These are phyloP conservation scores for Nesogale talazaci DNA, from an alignment of 2,113 vertebrate genomes.

Conservation along the genomic window DNA sequence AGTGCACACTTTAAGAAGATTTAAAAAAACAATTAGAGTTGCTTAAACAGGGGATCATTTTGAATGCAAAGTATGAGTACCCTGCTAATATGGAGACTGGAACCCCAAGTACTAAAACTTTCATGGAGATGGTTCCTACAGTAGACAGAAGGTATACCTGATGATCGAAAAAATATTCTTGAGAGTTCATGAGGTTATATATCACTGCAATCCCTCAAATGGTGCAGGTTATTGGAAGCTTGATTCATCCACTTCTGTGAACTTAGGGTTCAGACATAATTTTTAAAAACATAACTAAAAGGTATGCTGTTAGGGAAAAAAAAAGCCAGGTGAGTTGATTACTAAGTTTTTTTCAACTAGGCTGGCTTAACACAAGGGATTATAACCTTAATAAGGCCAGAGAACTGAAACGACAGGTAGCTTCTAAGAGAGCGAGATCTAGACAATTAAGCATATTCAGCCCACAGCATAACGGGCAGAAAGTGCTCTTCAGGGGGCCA, in stretches of 20 bases:
- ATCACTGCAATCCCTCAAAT: not conserved
- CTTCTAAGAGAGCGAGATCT: not conserved
- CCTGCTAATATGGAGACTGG: not conserved
- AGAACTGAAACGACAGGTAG: not conserved
- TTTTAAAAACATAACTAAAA: not conserved
- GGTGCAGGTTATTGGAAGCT: not conserved
- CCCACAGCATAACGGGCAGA: constrained; percentile 19
- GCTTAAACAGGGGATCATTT: not conserved
- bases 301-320: not conserved
- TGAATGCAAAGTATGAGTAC: not conserved
- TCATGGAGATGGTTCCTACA: not conserved
- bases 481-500: not conserved
- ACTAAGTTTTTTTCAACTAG: not conserved
- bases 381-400: constrained; percentile 23
- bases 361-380: constrained; percentile 3
- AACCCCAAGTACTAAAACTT: not conserved
- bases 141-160: not conserved
- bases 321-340: not conserved
- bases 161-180: not conserved
- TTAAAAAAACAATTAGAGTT: constrained; percentile 33
- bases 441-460: constrained; percentile 52
- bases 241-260: not conserved
- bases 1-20: not conserved
- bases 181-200: not conserved
- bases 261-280: not conserved